These are phyloP conservation scores for Trissolcus japonicus DNA, from an alignment of 2,888 invertebrate species.

Conservation along the genomic window DNA sequence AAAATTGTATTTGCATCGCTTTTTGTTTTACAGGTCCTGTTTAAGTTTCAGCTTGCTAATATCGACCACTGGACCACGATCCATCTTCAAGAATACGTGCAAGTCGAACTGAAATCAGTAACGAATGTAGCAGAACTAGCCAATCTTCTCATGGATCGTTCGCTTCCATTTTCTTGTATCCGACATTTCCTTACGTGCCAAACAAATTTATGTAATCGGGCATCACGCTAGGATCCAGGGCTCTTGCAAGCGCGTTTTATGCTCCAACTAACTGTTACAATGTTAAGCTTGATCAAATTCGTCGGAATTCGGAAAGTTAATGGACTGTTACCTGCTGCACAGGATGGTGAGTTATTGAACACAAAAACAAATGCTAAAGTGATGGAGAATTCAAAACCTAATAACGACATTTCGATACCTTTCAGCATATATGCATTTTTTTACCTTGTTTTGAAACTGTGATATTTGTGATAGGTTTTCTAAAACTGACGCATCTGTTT, in stretches of 20 bases:
- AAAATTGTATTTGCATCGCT: too few relatives aligned
- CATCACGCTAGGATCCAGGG: slow-evolving; percentile 28
- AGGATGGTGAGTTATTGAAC: slow-evolving; percentile 31
- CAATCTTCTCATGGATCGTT: slow-evolving; percentile 37
- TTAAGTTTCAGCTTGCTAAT: slow-evolving; percentile 11
- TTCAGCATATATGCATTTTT: background rate
- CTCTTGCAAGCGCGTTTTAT: slow-evolving; percentile 30
- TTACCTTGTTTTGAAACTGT: background rate
- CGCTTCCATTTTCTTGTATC: slow-evolving; percentile 38
- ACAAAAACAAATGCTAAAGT: slow-evolving; percentile 16
- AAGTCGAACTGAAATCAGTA: slow-evolving; percentile 28
- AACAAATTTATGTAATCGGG: slow-evolving; percentile 45
- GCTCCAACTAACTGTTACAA: slow-evolving; percentile 39
- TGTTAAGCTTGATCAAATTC: slow-evolving; percentile 43
- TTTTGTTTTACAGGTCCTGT: background rate
- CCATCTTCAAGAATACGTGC: slow-evolving; percentile 27
- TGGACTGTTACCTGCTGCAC: slow-evolving; percentile 27
- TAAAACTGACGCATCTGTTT: background rate
- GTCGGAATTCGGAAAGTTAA: slow-evolving; percentile 22
- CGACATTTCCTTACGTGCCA: slow-evolving; percentile 42
- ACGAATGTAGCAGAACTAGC: slow-evolving; percentile 42
- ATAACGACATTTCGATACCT: too few relatives aligned
- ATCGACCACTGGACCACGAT: slow-evolving; percentile 12
- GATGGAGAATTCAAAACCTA: slow-evolving; percentile 5
- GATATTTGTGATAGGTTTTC: background rate